Evolutionary conservation across 2,113 vertebrate genomes (phyloP), one percentile per base, ranked within the genome.

Genomic region (Beaufortia kweichowensis): DNA sequence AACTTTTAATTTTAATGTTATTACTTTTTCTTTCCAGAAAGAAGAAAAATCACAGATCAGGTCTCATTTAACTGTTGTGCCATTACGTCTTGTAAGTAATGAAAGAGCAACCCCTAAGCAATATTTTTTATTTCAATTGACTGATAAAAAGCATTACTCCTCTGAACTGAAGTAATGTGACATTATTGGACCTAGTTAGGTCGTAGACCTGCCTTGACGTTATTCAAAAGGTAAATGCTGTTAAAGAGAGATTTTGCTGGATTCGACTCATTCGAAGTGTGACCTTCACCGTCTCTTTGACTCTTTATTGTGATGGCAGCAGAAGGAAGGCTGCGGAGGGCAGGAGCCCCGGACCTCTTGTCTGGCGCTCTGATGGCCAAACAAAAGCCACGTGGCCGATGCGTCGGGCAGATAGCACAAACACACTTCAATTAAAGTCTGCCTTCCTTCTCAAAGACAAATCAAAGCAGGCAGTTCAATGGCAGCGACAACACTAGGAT

Each of bases 271-370:
- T 81, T 88, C 91, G 86, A 43, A 14, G 9, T 79, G 87, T 89
- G 93, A 95, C 96, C 94, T 97, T 96, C 92, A 89, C 81, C 83
- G 84, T 82, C 79, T 72, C 81, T 84, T 82, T 86, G 90, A 87
- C 85, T 84, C 77, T 86, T 86, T 90, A 88, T 89, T 91, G 88
- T 90, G 88, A 90, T 86, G 81, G 86, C 86, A 90, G 90, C 89
- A 89, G 88, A 88, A 90, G 88, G 86, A n/a, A 78, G 78, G 79
- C 84, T 78, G 82, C 82, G 79, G 83, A 23, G 76, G 83, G 82
- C 86, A 82, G 75, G 75, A 68, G 65, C 74, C 78, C 85, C 80
- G 78, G 76, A 85, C 71, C 65, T 80, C 87, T 91, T 92, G 93
- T 92, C 91, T 91, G 92, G 87, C 88, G 88, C 84, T 86, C 88